Base-by-base conservation (phyloP, 2,113 vertebrate species). In the Oreotragus oreotragus region DNA sequence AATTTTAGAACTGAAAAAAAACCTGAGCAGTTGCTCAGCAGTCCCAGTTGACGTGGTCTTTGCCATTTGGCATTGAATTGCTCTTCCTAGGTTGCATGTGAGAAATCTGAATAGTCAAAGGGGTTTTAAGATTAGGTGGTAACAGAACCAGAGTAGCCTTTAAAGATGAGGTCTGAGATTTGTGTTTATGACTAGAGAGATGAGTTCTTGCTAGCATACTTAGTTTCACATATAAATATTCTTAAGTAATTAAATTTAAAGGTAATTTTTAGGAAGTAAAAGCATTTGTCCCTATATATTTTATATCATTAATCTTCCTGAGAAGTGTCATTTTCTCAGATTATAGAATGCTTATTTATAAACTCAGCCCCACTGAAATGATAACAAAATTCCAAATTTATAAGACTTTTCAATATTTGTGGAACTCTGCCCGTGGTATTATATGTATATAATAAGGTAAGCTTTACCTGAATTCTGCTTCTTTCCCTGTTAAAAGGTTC, bases 261-360 rank as follows among this genome's bases (percentile, higher is more conserved):
- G 39, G 51, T 57, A 43, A 25, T 70, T 92, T 97, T 93, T 3
- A 88, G 64, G 57, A 91, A 58, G n/a, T 87, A 36, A 5, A 86
- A 80, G 77, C 6, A 84, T 88, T 93, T 94, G 58, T 13, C 43
- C 13, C 27, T 80, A 13, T 86, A 84, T 39, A 84, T 55, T 77
- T 97, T 92, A 94, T 85, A 21, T 25, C 53, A 79, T 28, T 94
- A 25, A 76, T 94, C 94, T 95, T 80, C 83, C 57, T 66, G 53
- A 27, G 64, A 80, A 87, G 49, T 90, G 49, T 2, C 5, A 6
- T 88, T 84, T 84, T 91, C 28, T 92, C 9, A 84, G 21, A 73
- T 84, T 94, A 36, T 7, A 84, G 53, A 97, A 84, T 66, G 45
- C 25, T 73, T 81, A 2, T 86, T 88, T 23, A 2, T 94, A 94